Percentiles rank a stretch among this genome's conserved stretches.
Conservation (phyloP, 2,797 vertebrate genomes). For the Falco concolor region DNA sequence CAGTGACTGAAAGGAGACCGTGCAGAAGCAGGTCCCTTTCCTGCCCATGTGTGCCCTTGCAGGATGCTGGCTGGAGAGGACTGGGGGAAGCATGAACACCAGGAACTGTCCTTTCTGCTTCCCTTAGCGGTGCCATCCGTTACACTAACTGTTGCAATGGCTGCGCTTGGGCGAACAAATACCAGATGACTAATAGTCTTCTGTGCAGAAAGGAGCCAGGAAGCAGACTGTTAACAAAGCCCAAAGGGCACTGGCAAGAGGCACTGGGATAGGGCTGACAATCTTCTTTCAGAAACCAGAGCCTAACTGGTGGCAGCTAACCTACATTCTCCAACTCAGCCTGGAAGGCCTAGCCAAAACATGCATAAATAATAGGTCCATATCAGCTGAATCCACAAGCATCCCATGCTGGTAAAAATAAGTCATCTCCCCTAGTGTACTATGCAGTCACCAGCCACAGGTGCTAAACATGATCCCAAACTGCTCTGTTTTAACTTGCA, state of each 20-base stretch:
- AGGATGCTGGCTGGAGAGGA: not conserved
- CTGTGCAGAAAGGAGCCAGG: not conserved
- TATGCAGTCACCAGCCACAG: not conserved
- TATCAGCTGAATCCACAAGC: not conserved
- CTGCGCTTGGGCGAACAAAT: not conserved
- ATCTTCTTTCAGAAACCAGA: not conserved
- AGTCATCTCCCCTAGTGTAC: not conserved
- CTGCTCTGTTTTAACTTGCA: not conserved
- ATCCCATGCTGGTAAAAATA: not conserved
- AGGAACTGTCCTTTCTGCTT: not conserved
- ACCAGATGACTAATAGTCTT: not conserved
- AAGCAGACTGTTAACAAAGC: not conserved
- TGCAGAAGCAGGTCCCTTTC: not conserved
- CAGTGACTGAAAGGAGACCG: not conserved
- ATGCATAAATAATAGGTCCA: fast-evolving
- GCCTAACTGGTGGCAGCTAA: not conserved
- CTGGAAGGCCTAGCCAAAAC: not conserved
- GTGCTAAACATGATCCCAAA: not conserved
- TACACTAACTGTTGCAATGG: not conserved
- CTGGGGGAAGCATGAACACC: not conserved
- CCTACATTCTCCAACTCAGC: not conserved
- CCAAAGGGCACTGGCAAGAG: not conserved
- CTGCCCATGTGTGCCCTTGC: fast-evolving
- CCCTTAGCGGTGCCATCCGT: not conserved
- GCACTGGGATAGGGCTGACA: not conserved